Percentiles rank a stretch among this genome's conserved stretches.
phyloP scores from a whole-genome alignment of 2,888 invertebrate genomes.

The Meliscaeva auricollis region DNA sequence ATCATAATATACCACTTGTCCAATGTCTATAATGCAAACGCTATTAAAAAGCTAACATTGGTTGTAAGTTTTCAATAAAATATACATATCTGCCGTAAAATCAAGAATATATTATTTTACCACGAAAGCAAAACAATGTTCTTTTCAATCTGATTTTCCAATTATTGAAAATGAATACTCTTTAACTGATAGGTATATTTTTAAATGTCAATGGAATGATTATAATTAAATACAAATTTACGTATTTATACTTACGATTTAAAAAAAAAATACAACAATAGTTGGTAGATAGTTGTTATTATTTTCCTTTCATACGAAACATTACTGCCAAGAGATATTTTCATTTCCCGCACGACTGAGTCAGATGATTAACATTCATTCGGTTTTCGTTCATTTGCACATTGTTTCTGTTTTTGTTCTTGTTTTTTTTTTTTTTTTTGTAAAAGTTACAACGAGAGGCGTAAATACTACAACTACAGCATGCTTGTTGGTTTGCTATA shows the following conservation, averaged over 20 bases:
- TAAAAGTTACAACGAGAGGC: constrained; percentile 21
- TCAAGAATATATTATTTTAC: too few species aligned
- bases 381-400: constrained; percentile 23
- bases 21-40: too few species aligned
- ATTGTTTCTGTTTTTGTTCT: constrained; percentile 9
- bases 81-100: too few species aligned
- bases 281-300: not conserved
- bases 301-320: constrained; percentile 14
- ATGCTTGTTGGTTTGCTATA: not conserved
- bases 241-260: not conserved
- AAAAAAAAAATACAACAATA: not conserved
- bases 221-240: not conserved
- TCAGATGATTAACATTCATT: constrained; percentile 60
- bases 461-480: not conserved
- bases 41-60: too few species aligned
- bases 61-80: too few species aligned
- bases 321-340: constrained; percentile 19
- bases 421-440: constrained; percentile 36
- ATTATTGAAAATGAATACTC: not conserved
- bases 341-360: constrained; percentile 66
- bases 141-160: not conserved
- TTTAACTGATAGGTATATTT: not conserved
- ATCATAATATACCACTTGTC: too few species aligned
- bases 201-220: constrained; percentile 9
- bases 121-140: not conserved